phyloP scores from a whole-genome alignment of 2,113 vertebrate genomes.

The Rhabdornis inornatus region DNA sequence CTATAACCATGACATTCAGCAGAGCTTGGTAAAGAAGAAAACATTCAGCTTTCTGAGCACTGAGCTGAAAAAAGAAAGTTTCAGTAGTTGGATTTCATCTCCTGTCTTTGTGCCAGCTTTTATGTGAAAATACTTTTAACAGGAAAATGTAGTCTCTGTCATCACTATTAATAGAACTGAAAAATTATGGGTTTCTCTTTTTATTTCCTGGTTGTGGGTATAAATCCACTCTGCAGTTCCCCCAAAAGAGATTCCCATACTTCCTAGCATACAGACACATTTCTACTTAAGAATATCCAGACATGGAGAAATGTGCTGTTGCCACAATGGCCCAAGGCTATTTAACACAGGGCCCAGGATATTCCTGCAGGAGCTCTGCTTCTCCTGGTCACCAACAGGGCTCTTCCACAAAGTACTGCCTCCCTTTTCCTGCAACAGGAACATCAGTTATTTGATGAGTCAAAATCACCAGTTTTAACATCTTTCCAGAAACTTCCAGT shows the following conservation, averaged over 20 bases:
- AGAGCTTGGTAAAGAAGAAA: neutral
- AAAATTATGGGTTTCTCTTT: neutral
- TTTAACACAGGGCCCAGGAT: neutral
- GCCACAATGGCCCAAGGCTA: accelerated
- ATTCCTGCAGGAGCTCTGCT: neutral
- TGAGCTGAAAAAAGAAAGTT: neutral
- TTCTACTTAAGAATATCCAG: neutral
- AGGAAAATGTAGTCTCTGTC: neutral
- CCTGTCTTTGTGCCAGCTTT: neutral
- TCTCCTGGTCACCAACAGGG: neutral
- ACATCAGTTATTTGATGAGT: neutral
- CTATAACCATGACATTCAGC: neutral
- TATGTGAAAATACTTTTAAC: neutral
- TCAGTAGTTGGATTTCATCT: neutral
- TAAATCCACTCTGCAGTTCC: neutral
- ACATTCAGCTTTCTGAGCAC: neutral
- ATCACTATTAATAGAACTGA: neutral
- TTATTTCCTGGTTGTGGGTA: neutral
- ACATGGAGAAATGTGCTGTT: neutral
- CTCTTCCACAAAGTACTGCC: neutral
- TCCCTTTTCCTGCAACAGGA: neutral
- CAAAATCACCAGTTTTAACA: neutral
- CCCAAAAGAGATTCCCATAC: neutral
- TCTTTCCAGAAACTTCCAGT: neutral
- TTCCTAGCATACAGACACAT: neutral